Base-by-base conservation (phyloP, 2,888 invertebrate species). In the Lasioglossum pauxillum region DNA sequence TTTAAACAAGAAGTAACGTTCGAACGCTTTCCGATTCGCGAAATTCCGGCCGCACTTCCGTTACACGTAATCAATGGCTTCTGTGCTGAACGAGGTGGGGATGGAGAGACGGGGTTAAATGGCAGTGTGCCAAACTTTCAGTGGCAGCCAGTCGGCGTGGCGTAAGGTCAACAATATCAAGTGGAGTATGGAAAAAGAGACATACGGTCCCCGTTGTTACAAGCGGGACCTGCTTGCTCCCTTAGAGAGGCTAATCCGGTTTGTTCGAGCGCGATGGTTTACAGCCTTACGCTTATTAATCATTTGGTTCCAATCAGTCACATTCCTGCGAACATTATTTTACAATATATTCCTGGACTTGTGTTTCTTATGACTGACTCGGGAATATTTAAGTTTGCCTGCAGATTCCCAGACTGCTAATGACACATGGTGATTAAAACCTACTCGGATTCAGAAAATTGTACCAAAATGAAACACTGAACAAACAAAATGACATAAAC, bases 1-100 rank as follows among this genome's bases (percentile, higher is more conserved):
- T 78, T 49, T 69, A 46, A 27, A 31, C 23, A 27, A 16, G 69
- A 69, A 69, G 23, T 69, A n/a, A 69, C 35, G 69, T 31, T 19
- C 72, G 41, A 23, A 64, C 49, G 72, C n/a, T 41, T 67, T 53
- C 46, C 77, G 84, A 85, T 91, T 91, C 86, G 80, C 80, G 82
- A 88, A 85, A 87, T 88, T 89, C 84, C 82, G 60, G 78, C 83
- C 83, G 77, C 80, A 81, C 82, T 87, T 79, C 81, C 77, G 80
- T 81, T 85, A 83, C 77, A 84, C 88, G 79, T 91, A 91, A 91
- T 91, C 90, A 91, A 90, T 89, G 87, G 86, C 77, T 80, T 31
- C 78, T 53, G 23, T n/a, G 53, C 53, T 23, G 53, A 23, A 23
- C 10, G 23, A 10, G 3, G 23, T 23, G 53, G 53, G 53, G 23